These are phyloP conservation scores for Catocala fraxini DNA, from an alignment of 2,888 invertebrate species.

Conservation along the genomic window DNA sequence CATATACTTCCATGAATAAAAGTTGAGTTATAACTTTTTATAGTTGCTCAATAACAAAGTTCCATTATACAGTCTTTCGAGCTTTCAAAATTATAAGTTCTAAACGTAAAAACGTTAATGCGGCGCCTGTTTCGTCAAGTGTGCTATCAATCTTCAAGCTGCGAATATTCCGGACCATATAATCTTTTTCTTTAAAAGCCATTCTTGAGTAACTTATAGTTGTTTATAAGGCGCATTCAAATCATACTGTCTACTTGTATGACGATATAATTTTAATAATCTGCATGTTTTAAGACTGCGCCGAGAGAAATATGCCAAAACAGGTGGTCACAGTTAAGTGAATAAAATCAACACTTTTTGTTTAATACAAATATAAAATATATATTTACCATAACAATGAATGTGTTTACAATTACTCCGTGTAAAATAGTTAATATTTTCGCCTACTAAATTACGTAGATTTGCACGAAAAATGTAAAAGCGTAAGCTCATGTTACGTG, in stretches of 20 bases:
- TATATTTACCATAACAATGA: too few relatives aligned
- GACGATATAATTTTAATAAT: too few relatives aligned
- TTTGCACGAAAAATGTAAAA: too few relatives aligned
- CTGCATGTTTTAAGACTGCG: too few relatives aligned
- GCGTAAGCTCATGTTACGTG: too few relatives aligned
- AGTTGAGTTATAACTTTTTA: neutral
- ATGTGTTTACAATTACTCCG: too few relatives aligned
- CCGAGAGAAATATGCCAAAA: too few relatives aligned
- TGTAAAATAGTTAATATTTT: too few relatives aligned
- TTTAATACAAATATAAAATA: too few relatives aligned
- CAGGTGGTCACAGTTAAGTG: too few relatives aligned
- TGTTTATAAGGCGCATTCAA: conserved; percentile 30
- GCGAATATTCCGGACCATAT: conserved; percentile 55
- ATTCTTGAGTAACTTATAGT: conserved; percentile 46
- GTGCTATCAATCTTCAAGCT: conserved; percentile 57
- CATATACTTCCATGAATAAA: neutral
- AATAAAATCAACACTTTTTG: too few relatives aligned
- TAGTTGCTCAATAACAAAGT: conserved; percentile 11
- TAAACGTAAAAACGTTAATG: conserved; percentile 33
- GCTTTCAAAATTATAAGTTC: conserved; percentile 30
- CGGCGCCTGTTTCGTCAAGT: conserved; percentile 36
- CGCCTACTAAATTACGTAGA: too few relatives aligned
- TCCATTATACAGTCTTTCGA: conserved; percentile 26
- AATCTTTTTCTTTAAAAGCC: conserved; percentile 57
- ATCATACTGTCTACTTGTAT: conserved; percentile 17